Conservation (phyloP, 2,888 invertebrate genomes). For the Morpho helenor region DNA sequence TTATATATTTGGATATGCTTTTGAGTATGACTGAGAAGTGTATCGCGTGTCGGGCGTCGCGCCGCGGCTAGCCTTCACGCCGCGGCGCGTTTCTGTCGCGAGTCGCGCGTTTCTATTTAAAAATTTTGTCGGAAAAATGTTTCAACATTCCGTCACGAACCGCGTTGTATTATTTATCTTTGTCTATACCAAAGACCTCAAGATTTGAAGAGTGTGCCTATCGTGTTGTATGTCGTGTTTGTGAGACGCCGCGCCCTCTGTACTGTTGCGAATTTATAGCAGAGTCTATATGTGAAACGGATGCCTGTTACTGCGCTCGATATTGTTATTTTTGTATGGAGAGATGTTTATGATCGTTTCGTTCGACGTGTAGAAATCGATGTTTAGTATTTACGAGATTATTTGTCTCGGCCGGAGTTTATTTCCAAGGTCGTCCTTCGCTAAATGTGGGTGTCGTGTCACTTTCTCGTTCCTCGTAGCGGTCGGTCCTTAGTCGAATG, state of each 20-base stretch:
- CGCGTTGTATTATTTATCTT: slow-evolving; percentile 21
- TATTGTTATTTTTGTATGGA: slow-evolving; percentile 33
- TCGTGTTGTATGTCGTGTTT: slow-evolving; percentile 19
- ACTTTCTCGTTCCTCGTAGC: slow-evolving; percentile 7
- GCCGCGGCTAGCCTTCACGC: slow-evolving; percentile 10
- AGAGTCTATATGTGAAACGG: slow-evolving; percentile 12
- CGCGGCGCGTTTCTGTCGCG: slow-evolving; percentile 7
- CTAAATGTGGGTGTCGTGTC: slow-evolving; percentile 13
- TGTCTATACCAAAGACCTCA: slow-evolving; percentile 31
- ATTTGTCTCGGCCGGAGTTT: slow-evolving; percentile 1
- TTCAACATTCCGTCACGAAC: slow-evolving; percentile 29
- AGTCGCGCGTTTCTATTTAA: slow-evolving; percentile 1
- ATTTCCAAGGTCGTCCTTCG: slow-evolving; percentile 7
- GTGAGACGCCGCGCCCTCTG: slow-evolving; percentile 5
- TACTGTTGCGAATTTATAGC: slow-evolving; percentile 19
- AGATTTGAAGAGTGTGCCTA: slow-evolving; percentile 24
- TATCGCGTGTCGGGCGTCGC: slow-evolving; percentile 13
- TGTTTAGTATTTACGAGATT: slow-evolving; percentile 7
- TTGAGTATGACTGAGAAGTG: slow-evolving; percentile 36
- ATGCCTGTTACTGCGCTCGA: slow-evolving; percentile 16
- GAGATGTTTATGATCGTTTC: slow-evolving; percentile 9
- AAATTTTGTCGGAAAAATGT: slow-evolving; percentile 21
- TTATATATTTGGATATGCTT: slow-evolving; percentile 41
- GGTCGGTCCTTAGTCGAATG: slow-evolving; percentile 8
- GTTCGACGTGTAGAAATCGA: slow-evolving; percentile 9